A percentile compares a stretch with the other conserved stretches of the same genome.
phyloP scores from a whole-genome alignment of 2,113 vertebrate species.

The Dipodomys ordii region DNA sequence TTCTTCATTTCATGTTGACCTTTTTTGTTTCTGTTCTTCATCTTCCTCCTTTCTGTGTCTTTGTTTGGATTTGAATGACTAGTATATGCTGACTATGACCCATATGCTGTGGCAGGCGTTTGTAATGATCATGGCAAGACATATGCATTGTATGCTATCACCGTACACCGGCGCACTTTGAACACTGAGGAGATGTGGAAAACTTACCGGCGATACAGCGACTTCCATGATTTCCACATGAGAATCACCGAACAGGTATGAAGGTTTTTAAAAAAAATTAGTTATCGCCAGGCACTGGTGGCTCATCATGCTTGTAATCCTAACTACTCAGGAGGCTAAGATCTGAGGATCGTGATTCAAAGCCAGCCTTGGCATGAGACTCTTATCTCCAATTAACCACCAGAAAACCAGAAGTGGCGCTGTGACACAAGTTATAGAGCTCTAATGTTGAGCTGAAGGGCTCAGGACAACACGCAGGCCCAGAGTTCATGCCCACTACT shows the following conservation, averaged over 20 bases:
- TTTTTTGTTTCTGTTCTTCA: constrained; percentile 85
- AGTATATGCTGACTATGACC: constrained; percentile 95
- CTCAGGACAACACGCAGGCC: no score
- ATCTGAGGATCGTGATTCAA: no score
- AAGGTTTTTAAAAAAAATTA: not conserved
- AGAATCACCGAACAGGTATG: constrained; percentile 97
- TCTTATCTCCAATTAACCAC: no score
- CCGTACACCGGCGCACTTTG: constrained; percentile 91
- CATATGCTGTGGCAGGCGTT: constrained; percentile 97
- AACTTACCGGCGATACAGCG: constrained; percentile 97
- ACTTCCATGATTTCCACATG: constrained; percentile 99
- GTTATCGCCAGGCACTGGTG: no score
- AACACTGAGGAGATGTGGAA: constrained; percentile 97
- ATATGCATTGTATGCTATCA: constrained; percentile 97
- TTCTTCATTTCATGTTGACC: constrained; percentile 85
- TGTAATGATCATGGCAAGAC: constrained; percentile 99
- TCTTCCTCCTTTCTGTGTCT: constrained; percentile 86
- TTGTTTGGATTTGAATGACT: constrained; percentile 83
- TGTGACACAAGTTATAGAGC: no score
- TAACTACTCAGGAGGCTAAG: no score
- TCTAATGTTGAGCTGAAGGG: no score
- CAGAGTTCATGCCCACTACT: no score
- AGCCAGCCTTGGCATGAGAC: no score
- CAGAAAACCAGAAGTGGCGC: no score
- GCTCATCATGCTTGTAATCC: no score